Conservation (phyloP, 2,113 vertebrate genomes). For the Paradisaea rubra region DNA sequence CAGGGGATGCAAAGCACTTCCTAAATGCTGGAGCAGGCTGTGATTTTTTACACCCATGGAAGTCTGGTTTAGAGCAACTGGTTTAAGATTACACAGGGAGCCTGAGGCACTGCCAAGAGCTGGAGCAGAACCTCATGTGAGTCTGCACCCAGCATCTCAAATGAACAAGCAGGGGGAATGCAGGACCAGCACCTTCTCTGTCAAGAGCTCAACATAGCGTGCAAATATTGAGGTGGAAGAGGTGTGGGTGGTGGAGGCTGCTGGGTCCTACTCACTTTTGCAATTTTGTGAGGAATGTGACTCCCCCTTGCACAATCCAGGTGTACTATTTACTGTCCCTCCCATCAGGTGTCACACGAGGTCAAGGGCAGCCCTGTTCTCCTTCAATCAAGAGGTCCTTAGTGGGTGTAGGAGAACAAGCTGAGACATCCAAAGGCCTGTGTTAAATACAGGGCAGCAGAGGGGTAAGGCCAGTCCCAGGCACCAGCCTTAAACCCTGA, state of each 20-base stretch:
- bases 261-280: neutral
- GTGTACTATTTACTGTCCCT: neutral
- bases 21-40: constrained; percentile 16
- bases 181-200: neutral
- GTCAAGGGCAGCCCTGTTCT: neutral
- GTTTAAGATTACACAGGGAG: constrained; percentile 3
- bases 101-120: neutral
- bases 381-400: neutral
- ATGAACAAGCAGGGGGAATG: rapidly evolving
- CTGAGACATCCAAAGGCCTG: neutral
- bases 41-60: constrained; percentile 54
- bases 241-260: neutral
- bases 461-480: neutral
- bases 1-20: constrained; percentile 36
- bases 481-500: neutral
- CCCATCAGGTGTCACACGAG: neutral
- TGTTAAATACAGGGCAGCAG: neutral
- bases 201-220: rapidly evolving
- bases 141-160: neutral
- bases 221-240: neutral
- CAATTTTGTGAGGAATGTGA: neutral
- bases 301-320: neutral
- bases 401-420: neutral
- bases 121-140: neutral
- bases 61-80: constrained; percentile 6